Base-by-base conservation (phyloP, 2,797 vertebrate species). In the Betta splendens region DNA sequence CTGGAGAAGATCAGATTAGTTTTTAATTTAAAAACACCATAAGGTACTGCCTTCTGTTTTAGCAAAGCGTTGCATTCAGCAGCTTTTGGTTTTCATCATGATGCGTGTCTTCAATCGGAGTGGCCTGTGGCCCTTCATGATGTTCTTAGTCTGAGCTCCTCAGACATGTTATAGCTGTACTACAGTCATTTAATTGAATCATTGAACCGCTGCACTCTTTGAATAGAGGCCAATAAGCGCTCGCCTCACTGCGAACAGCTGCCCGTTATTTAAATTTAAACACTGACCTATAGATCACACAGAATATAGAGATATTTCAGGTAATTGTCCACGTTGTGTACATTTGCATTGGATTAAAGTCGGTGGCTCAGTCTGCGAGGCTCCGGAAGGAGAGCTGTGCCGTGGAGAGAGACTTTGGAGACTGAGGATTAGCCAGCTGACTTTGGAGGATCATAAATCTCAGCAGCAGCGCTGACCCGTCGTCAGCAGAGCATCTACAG, bases 101-200 rank as follows among this genome's bases (percentile, higher is more conserved):
- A 71, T 79, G 46, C 22, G 20, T 48, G 25, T 33, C 36, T 59
- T 69, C 64, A 59, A 66, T 71, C 49, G 26, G 13, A 45, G 31
- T 29, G 37, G 40, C 31, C 57, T 53, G 33, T 5, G 17, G 48
- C 64, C 77, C 50, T 28, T 48, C 57, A 51, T 48, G 57, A 54
- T 67, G 67, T 71, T 52, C 56, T 79, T 57, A 58, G 58, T 22
- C 31, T 23, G 39, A 57, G 67, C 35, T 70, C 40, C 4, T 37
- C 44, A 5, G 57, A 37, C 40, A 48, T 66, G 68, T 69, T n/a
- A n/a, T n/a, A n/a, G n/a, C 29, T 58, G 5, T 33, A 9, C 50
- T 31, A 54, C 74, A 55, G 66, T 85, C 71, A 78, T 82, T 75
- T 32, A 71, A 85, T 74, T 62, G 43, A 70, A 50, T 22, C 58